These are phyloP conservation scores for Sinocyclocheilus anshuiensis DNA, from an alignment of 2,113 vertebrate species.

Conservation along the genomic window DNA sequence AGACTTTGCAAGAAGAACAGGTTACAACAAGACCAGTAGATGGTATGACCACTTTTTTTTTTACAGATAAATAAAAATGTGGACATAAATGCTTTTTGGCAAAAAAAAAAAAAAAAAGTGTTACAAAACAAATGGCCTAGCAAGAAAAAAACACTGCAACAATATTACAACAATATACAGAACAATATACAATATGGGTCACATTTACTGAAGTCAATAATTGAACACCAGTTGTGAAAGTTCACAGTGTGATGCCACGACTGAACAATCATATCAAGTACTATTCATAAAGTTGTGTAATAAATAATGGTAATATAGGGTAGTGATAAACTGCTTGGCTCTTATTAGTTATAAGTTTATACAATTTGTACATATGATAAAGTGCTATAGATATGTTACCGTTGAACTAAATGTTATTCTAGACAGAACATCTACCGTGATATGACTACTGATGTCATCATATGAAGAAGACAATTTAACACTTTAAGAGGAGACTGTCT, in stretches of 20 bases:
- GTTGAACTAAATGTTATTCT: neutral
- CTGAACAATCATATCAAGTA: neutral
- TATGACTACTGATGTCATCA: slow-evolving; percentile 18
- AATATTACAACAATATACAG: no score
- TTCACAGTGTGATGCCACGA: no score
- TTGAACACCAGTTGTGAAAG: neutral
- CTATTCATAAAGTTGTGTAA: neutral
- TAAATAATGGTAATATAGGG: neutral
- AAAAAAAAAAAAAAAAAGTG: no score
- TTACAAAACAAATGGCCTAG: no score
- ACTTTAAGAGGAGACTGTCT: neutral
- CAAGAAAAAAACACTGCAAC: no score
- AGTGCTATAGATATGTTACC: neutral
- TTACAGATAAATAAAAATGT: no score
- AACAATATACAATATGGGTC: no score
- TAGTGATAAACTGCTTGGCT: neutral
- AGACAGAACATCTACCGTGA: neutral
- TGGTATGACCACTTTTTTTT: neutral
- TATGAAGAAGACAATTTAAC: slow-evolving; percentile 38
- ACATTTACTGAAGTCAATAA: neutral
- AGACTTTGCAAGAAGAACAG: no score
- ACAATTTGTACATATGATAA: neutral
- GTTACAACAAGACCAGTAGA: neutral
- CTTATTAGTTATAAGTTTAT: neutral
- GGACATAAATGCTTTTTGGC: no score